phyloP scores from a whole-genome alignment of 1,140 invertebrate species.

The Aphelinus atriplicis region DNA sequence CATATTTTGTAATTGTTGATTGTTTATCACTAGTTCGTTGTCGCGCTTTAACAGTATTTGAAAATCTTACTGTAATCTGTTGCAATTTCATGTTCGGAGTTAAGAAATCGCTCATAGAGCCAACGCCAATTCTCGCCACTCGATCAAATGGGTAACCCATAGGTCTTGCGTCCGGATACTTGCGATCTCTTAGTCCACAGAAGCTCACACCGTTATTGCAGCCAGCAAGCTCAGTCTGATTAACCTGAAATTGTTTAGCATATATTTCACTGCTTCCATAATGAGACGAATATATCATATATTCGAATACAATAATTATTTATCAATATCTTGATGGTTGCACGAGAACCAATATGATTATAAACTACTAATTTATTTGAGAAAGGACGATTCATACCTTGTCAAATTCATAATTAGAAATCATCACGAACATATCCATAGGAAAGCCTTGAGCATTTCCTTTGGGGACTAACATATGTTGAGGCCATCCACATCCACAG shows the following conservation, averaged over 20 bases:
- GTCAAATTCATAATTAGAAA: constrained; percentile 79
- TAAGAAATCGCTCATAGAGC: constrained; percentile 55
- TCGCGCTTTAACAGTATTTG: constrained; percentile 45
- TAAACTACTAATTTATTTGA: background rate
- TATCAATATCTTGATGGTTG: no score
- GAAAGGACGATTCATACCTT: constrained; percentile 62
- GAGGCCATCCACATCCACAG: constrained; percentile 86
- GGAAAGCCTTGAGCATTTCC: constrained; percentile 74
- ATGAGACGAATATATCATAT: background rate
- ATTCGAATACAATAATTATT: background rate
- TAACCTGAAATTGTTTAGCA: constrained; percentile 57
- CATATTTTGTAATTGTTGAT: no score
- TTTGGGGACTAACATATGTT: constrained; percentile 83
- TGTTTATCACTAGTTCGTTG: background rate
- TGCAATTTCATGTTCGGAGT: constrained; percentile 58
- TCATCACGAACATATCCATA: constrained; percentile 82
- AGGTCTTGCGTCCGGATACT: constrained; percentile 73
- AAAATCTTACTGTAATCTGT: constrained; percentile 59
- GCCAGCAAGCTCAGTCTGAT: constrained; percentile 65
- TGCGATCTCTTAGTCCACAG: constrained; percentile 74
- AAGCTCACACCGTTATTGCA: constrained; percentile 75
- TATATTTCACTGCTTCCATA: background rate
- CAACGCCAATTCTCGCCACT: constrained; percentile 49
- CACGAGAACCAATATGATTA: no score
- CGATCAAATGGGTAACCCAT: constrained; percentile 82